These are phyloP conservation scores for Carlito syrichta DNA, from an alignment of 2,113 vertebrate genomes.

Conservation along the genomic window DNA sequence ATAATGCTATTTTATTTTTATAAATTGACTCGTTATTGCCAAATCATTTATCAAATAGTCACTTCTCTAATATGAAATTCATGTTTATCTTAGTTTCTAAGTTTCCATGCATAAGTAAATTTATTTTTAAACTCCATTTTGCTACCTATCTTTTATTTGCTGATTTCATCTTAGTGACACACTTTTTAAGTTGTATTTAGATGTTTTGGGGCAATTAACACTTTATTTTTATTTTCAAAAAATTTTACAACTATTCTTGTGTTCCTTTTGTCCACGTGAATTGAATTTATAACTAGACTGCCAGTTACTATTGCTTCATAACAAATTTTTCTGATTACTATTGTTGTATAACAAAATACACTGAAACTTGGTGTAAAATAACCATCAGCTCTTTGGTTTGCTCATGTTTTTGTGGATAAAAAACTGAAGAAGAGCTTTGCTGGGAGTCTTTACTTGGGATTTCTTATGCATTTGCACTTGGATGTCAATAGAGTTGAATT, in stretches of 20 bases:
- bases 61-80: background rate
- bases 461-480: background rate
- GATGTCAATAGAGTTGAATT: background rate
- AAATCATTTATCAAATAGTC: background rate
- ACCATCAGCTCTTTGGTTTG: background rate
- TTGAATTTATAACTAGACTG: background rate
- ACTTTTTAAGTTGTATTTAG: background rate
- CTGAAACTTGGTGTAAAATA: background rate
- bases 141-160: background rate
- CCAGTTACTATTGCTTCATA: background rate
- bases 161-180: background rate
- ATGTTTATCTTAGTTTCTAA: background rate
- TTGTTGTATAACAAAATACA: background rate
- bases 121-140: background rate
- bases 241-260: background rate
- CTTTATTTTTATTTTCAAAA: background rate
- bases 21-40: background rate
- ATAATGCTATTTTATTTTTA: background rate
- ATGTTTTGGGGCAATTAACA: background rate
- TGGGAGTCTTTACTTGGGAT: background rate
- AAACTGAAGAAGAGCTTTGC: background rate
- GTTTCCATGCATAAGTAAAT: background rate
- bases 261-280: background rate
- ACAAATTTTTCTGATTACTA: background rate
- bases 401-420: background rate